Evolutionary conservation across 1,140 invertebrate species (phyloP), one percentile per base, ranked within the genome.

Genomic region (Spodoptera frugiperda): DNA sequence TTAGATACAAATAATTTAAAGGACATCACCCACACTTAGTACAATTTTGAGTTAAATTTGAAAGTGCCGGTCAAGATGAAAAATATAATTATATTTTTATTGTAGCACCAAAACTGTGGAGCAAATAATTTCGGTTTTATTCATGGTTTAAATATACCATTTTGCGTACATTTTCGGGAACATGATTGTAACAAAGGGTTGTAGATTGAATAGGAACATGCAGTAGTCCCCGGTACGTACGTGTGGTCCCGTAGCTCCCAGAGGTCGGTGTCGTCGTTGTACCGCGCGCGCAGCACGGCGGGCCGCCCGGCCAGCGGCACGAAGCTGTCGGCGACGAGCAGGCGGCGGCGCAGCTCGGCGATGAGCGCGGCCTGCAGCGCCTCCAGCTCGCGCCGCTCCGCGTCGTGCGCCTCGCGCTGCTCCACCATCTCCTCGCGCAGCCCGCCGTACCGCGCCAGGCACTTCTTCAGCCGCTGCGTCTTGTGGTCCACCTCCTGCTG

Each of bases 311-410:
- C 98, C 3, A 96, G 95, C 11, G 99, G 98, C 86, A 99, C 98
- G 91, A 99, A 99, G 93, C 99, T 99, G 85, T 99, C 98, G 75
- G 99, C 98, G 53, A 99, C 97, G 10, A 99, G 95, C 86, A 97
- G 96, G 76, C 97, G 96, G n/a, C 97, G 94, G 82, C 98, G 97
- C 57, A 98, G 91, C 83, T 97, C 95, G 5, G 84, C 93, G 33
- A 92, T 84, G 61, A 93, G 88, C 79, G 92, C 88, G 25, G 92
- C 91, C 84, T 94, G 92, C 80, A 91, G 81, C 78, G 89, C 90
- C 83, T 94, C 91, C 59, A 96, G 96, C 61, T 98, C 95, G 86
- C 98, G 97, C 14, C 98, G 90, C 85, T 98, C 95, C 21, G 86
- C 83, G 87, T 92, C 91, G 90, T 93, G 92, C 72, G 91, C 91